phyloP scores from a whole-genome alignment of 2,797 vertebrate species.

The Meriones psammophilus region DNA sequence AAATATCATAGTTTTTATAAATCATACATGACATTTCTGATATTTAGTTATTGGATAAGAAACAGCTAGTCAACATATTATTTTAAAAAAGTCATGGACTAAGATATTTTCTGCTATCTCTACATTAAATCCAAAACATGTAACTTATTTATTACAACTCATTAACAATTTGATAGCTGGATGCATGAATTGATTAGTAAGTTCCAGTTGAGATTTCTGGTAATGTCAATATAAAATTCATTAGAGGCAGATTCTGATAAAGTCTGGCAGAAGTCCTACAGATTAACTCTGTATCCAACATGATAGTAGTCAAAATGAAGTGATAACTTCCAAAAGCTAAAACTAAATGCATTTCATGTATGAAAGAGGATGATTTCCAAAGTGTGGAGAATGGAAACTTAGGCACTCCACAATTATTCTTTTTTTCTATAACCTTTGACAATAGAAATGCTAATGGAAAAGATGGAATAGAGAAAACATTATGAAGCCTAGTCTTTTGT shows the following conservation, averaged over 20 bases:
- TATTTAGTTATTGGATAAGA: neutral
- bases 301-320: neutral
- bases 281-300: neutral
- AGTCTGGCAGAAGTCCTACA: neutral
- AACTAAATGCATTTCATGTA: neutral
- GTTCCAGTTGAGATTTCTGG: neutral
- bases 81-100: neutral
- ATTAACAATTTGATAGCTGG: neutral
- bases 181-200: constrained; percentile 49
- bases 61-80: neutral
- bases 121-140: constrained; percentile 1
- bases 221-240: constrained; percentile 11
- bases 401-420: neutral
- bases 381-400: neutral
- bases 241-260: neutral
- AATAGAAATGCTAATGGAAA: neutral
- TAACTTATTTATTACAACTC: constrained; percentile 8
- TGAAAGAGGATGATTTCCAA: neutral
- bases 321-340: neutral
- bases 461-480: neutral
- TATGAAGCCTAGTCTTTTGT: neutral
- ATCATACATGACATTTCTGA: neutral
- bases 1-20: neutral
- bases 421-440: constrained; percentile 28
- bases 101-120: neutral